These are phyloP conservation scores for Nylanderia fulva DNA, from an alignment of 1,140 invertebrate species.

Conservation along the genomic window DNA sequence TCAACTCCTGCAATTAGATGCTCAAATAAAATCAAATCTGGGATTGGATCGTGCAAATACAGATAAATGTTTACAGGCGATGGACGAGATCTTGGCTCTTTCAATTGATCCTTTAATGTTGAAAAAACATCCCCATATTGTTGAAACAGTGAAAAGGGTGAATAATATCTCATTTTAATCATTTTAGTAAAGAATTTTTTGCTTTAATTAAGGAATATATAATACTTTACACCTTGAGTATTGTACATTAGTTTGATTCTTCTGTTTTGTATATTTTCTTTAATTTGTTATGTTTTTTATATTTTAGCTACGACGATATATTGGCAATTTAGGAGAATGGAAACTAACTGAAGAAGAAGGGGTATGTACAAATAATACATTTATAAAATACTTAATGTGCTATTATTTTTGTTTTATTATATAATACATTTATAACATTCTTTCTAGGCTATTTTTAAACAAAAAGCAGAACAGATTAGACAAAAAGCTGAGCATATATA, in stretches of 20 bases:
- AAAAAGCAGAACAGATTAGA: conserved; percentile 89
- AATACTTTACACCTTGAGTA: too few relatives aligned
- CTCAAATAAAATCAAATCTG: conserved; percentile 90
- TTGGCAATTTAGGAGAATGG: conserved; percentile 92
- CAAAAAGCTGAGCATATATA: conserved; percentile 89
- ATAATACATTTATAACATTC: background rate
- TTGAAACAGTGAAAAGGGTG: conserved; percentile 91
- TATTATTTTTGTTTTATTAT: background rate
- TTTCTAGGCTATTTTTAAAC: conserved; percentile 86
- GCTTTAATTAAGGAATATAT: background rate
- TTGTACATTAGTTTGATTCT: too few relatives aligned
- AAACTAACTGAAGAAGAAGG: conserved; percentile 88
- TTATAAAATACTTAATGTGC: conserved; percentile 16
- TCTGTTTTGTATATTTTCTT: background rate
- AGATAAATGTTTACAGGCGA: conserved; percentile 87
- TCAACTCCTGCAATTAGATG: conserved; percentile 90
- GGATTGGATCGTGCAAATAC: conserved; percentile 89
- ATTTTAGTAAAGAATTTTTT: background rate
- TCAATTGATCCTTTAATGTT: conserved; percentile 92
- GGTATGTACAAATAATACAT: conserved; percentile 66
- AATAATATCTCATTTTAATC: conserved; percentile 1
- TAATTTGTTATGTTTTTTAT: conserved; percentile 32
- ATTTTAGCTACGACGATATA: conserved; percentile 88
- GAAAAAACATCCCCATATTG: conserved; percentile 93
- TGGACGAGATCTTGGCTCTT: conserved; percentile 88